A percentile compares a stretch with the other conserved stretches of the same genome.
Evolutionary conservation across 2,888 invertebrate species (phyloP).

Genomic region (Coelogynopora nodosa): DNA sequence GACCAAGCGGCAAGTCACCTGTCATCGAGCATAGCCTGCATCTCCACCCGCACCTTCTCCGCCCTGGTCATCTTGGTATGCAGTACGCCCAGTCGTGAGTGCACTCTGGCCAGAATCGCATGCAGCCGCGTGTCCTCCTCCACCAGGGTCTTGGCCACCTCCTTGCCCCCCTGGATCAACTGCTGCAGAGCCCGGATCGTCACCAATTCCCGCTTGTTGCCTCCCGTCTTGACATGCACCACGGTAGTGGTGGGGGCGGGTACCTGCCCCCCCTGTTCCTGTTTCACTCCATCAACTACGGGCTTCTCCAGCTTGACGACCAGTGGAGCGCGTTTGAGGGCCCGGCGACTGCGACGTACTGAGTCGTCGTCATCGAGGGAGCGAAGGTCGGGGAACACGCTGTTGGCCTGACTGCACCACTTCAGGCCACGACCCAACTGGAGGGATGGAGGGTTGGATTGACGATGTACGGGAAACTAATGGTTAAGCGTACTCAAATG

Average conservation of each 20-base stretch:
- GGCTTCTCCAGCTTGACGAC: neutral
- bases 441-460: neutral
- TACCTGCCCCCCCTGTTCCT: neutral
- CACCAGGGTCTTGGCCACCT: neutral
- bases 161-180: neutral
- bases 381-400: neutral
- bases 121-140: neutral
- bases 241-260: neutral
- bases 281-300: neutral
- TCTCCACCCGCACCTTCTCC: neutral
- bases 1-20: neutral
- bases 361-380: neutral
- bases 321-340: neutral
- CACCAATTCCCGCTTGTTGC: neutral
- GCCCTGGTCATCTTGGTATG: neutral
- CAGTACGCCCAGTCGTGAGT: neutral
- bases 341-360: neutral
- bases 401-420: neutral
- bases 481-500: no score
- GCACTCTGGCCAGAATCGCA: neutral
- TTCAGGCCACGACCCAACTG: neutral
- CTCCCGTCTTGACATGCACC: neutral
- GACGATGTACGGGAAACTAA: neutral
- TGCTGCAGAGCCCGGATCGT: neutral
- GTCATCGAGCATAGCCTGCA: neutral